Conservation (phyloP, 2,113 vertebrate species). For the Odobenus rosmarus region DNA sequence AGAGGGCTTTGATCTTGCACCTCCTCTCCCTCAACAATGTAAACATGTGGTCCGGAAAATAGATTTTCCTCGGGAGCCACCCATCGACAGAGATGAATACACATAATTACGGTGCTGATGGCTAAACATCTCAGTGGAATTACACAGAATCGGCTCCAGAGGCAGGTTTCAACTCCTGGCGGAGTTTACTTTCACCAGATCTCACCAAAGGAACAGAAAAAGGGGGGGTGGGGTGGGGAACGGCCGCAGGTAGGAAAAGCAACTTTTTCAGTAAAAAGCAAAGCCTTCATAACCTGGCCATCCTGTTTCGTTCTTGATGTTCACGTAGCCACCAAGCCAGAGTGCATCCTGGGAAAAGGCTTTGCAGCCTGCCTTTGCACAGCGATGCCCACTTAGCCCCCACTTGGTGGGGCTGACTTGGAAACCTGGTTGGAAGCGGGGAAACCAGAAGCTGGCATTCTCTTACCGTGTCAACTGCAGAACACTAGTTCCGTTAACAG, state of each 20-base stretch:
- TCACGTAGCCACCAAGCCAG: neutral
- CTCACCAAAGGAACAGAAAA: neutral
- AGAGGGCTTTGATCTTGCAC: neutral
- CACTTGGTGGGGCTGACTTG: neutral
- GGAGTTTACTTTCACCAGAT: neutral
- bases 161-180: neutral
- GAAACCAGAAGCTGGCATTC: neutral
- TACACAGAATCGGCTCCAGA: neutral
- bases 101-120: neutral
- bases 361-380: neutral
- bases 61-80: neutral
- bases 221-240: neutral
- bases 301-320: neutral
- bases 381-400: accelerated
- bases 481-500: neutral
- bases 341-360: neutral
- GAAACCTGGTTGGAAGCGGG: neutral
- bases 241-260: neutral
- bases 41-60: neutral
- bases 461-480: neutral
- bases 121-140: neutral
- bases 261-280: neutral
- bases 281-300: neutral
- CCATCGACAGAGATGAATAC: neutral
- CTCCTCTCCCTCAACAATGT: neutral